Conservation (phyloP, 1,140 invertebrate species). For the Drosophila prosaltans region DNA sequence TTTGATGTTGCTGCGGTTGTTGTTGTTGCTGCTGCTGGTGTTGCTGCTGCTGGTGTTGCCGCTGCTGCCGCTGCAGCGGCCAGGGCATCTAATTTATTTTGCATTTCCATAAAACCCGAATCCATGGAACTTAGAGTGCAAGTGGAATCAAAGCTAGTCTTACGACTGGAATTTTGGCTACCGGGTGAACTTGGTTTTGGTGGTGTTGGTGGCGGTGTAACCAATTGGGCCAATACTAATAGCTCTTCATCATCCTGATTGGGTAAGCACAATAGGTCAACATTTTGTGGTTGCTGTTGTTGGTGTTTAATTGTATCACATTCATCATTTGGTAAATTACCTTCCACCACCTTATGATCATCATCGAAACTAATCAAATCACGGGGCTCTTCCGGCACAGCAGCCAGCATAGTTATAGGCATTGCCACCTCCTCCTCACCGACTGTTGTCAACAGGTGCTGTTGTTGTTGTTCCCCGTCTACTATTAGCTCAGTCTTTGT, state of each 20-base stretch:
- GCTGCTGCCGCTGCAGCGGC: slow-evolving; percentile 51
- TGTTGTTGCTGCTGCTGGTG: not conserved
- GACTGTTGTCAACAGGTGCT: too few species aligned
- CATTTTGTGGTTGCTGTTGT: slow-evolving; percentile 22
- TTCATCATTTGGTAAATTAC: slow-evolving; percentile 4
- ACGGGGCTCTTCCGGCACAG: slow-evolving; percentile 56
- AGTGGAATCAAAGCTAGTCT: slow-evolving; percentile 82
- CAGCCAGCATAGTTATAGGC: slow-evolving; percentile 55
- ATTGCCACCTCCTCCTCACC: slow-evolving; percentile 40
- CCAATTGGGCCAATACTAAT: slow-evolving; percentile 33
- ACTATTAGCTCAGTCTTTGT: slow-evolving; percentile 18
- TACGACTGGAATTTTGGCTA: slow-evolving; percentile 77
- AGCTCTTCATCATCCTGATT: slow-evolving; percentile 51
- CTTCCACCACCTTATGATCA: slow-evolving; percentile 33
- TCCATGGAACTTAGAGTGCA: slow-evolving; percentile 83
- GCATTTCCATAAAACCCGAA: slow-evolving; percentile 83
- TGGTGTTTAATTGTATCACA: slow-evolving; percentile 17
- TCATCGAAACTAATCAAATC: slow-evolving; percentile 80
- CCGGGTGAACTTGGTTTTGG: slow-evolving; percentile 54
- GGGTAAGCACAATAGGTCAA: slow-evolving; percentile 67
- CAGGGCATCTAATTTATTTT: slow-evolving; percentile 73
- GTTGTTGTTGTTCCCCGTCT: not conserved
- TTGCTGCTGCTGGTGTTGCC: not conserved
- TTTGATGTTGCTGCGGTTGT: slow-evolving; percentile 8
- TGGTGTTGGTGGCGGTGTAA: slow-evolving; percentile 51